A percentile compares a stretch with the other conserved stretches of the same genome.
Conservation (phyloP, 2,797 vertebrate species). For the Syngnathus acus region DNA sequence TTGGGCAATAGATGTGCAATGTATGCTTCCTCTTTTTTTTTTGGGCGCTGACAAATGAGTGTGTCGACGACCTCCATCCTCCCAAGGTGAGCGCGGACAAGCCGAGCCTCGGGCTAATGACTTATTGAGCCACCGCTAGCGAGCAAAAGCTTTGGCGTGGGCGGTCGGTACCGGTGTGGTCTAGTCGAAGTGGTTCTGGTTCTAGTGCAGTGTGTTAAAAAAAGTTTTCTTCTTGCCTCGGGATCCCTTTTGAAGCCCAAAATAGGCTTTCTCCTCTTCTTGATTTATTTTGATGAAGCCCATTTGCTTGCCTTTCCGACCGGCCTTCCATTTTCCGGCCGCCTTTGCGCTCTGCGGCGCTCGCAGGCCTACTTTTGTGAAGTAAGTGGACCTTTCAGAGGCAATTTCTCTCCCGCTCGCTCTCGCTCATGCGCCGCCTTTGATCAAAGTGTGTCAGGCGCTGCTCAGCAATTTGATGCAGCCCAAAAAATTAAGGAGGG, state of each 20-base stretch:
- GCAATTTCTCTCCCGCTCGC: conserved; percentile 37
- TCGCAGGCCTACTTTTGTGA: neutral
- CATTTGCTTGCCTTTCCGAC: neutral
- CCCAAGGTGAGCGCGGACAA: too few relatives aligned
- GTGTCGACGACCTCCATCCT: too few relatives aligned
- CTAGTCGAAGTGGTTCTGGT: too few relatives aligned
- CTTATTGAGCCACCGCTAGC: too few relatives aligned
- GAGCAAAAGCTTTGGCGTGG: too few relatives aligned
- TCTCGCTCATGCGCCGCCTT: conserved; percentile 35
- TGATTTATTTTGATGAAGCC: neutral
- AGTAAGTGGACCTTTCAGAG: conserved; percentile 39
- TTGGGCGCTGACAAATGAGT: too few relatives aligned
- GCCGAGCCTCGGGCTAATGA: too few relatives aligned
- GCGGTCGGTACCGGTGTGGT: too few relatives aligned
- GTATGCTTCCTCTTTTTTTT: too few relatives aligned
- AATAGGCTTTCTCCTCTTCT: neutral
- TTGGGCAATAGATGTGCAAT: too few relatives aligned
- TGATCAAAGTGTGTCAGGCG: conserved; percentile 62
- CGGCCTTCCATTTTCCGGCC: neutral
- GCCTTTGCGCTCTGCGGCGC: neutral
- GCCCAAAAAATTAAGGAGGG: conserved; percentile 34
- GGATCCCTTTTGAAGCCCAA: neutral
- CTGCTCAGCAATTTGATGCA: conserved; percentile 48
- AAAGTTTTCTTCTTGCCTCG: too few relatives aligned
- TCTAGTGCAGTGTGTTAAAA: too few relatives aligned